Conservation (phyloP, 2,797 vertebrate species). For the Pseudochirops corinnae region DNA sequence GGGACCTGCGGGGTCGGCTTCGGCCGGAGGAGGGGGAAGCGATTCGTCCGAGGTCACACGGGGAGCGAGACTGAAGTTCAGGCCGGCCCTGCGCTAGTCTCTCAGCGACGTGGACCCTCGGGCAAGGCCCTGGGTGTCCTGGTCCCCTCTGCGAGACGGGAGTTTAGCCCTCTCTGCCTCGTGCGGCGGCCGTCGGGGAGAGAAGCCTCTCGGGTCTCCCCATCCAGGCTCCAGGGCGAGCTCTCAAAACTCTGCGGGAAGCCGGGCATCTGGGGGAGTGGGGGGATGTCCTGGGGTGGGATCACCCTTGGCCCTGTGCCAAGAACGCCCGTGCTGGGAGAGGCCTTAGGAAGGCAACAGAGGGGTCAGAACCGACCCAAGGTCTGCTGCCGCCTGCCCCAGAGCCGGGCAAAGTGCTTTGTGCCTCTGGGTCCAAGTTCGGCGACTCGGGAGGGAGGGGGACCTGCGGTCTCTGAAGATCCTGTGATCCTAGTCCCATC, state of each 20-base stretch:
- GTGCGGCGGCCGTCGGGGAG: too few relatives aligned
- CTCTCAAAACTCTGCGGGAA: background rate
- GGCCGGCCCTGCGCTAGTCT: too few relatives aligned
- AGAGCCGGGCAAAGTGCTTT: too few relatives aligned
- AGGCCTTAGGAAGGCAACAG: background rate
- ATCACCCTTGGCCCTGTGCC: too few relatives aligned
- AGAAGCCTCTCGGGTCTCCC: background rate
- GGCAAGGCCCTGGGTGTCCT: background rate
- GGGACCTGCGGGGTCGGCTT: background rate
- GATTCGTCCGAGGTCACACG: background rate
- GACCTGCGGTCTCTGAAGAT: background rate
- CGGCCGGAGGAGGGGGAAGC: background rate
- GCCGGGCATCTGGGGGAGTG: background rate
- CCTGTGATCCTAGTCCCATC: background rate
- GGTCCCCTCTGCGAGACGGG: background rate
- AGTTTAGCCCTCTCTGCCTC: background rate
- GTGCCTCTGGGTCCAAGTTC: too few relatives aligned
- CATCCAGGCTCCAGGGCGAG: background rate
- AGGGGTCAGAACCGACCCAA: too few relatives aligned
- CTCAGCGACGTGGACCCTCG: background rate
- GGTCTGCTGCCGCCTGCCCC: background rate
- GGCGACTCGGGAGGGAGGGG: too few relatives aligned
- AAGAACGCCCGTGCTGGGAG: too few relatives aligned
- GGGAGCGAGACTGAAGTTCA: background rate
- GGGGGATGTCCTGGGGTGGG: too few relatives aligned